phyloP scores from a whole-genome alignment of 2,888 invertebrate genomes.

The Strigamia crassipes region DNA sequence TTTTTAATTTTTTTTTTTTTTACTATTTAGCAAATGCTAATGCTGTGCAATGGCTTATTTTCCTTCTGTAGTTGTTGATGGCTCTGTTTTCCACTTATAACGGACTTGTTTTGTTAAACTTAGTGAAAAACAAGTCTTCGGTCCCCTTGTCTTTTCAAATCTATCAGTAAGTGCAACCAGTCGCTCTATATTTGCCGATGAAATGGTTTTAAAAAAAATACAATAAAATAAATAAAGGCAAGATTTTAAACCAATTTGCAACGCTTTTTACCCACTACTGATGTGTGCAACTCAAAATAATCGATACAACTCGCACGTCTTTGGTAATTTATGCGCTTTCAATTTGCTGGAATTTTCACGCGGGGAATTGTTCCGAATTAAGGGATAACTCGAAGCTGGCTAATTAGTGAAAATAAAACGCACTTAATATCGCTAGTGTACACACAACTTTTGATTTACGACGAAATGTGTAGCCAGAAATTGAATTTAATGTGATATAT shows the following conservation, averaged over 20 bases:
- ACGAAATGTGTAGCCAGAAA: not conserved
- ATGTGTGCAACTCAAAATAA: not conserved
- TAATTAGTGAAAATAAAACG: conserved; percentile 14
- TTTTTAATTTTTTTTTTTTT: not conserved
- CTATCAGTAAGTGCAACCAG: conserved; percentile 3
- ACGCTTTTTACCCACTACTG: not conserved
- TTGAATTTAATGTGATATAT: conserved; percentile 37
- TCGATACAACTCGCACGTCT: not conserved
- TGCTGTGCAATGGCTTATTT: not conserved
- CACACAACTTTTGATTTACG: conserved; percentile 1
- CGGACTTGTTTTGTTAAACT: conserved; percentile 28
- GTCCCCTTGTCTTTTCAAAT: not conserved
- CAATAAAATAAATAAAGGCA: no score
- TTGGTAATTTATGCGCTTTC: not conserved
- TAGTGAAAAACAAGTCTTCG: conserved; percentile 28
- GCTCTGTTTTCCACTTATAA: conserved; percentile 31
- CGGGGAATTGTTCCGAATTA: not conserved
- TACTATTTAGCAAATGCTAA: not conserved
- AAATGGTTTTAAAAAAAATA: not conserved
- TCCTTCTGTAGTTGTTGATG: conserved; percentile 25
- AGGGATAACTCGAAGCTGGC: not conserved
- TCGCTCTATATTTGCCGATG: not conserved
- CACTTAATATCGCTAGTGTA: not conserved
- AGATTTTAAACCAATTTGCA: not conserved
- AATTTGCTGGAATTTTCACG: conserved; percentile 1